Evolutionary conservation across 2,797 vertebrate genomes (phyloP).

Genomic region (Hydrolagus colliei): DNA sequence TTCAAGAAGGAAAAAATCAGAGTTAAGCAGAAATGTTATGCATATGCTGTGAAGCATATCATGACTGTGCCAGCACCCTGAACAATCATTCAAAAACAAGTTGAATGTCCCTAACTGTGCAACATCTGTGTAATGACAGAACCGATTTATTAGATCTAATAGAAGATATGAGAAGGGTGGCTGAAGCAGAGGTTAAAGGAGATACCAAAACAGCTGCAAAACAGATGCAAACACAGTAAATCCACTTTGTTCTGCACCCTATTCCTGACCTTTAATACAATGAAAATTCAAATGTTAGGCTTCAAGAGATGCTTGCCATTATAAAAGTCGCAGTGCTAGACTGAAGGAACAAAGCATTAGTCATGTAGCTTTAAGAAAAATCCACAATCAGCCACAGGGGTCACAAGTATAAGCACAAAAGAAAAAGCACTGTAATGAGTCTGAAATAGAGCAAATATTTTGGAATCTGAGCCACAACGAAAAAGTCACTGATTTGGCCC

Average conservation of each 20-base stretch:
- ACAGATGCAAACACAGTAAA: constrained; percentile 32
- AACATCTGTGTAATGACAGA: constrained; percentile 32
- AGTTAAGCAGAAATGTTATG: constrained; percentile 30
- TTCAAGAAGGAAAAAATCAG: constrained; percentile 27
- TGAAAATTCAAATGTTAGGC: constrained; percentile 32
- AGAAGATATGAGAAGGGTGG: constrained; percentile 30
- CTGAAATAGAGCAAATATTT: background rate
- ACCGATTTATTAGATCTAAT: constrained; percentile 32
- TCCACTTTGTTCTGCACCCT: constrained; percentile 29
- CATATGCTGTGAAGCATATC: constrained; percentile 26
- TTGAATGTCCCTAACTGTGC: constrained; percentile 31
- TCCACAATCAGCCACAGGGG: constrained; percentile 23
- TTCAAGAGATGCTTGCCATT: constrained; percentile 28
- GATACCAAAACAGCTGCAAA: constrained; percentile 31
- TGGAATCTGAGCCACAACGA: background rate
- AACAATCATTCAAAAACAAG: constrained; percentile 31
- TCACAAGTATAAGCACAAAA: constrained; percentile 23
- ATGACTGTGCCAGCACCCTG: constrained; percentile 20
- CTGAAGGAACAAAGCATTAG: constrained; percentile 30
- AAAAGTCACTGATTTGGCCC: constrained; percentile 17
- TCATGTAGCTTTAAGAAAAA: constrained; percentile 31
- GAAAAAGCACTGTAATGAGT: constrained; percentile 4
- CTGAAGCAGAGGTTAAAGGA: constrained; percentile 30
- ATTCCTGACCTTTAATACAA: constrained; percentile 31
- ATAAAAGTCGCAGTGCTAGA: constrained; percentile 27